Percentiles rank a stretch among this genome's conserved stretches.
Evolutionary conservation across 2,113 vertebrate species (phyloP).

Genomic region (Rhea americana): DNA sequence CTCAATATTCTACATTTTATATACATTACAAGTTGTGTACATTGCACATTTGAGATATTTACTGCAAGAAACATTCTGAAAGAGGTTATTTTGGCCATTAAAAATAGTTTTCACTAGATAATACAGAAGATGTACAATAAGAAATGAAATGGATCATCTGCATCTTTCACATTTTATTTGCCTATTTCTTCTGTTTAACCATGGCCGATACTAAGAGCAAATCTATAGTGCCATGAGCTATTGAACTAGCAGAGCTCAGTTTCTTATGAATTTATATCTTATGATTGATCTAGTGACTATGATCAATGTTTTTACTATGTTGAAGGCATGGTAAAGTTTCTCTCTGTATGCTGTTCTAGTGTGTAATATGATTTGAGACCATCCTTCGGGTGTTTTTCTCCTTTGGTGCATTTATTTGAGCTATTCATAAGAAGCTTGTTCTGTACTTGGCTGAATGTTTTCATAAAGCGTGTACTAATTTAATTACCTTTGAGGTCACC

Average conservation of each 20-base stretch:
- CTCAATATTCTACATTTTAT: neutral
- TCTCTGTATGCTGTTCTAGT: neutral
- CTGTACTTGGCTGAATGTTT: slow-evolving; percentile 50
- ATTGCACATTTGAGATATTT: neutral
- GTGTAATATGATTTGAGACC: neutral
- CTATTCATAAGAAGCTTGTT: slow-evolving; percentile 6
- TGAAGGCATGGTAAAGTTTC: neutral
- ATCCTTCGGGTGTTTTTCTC: neutral
- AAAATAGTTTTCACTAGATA: neutral
- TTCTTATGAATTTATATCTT: neutral
- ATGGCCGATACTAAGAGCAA: neutral
- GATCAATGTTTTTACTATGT: neutral
- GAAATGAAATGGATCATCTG: neutral
- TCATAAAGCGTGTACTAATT: neutral
- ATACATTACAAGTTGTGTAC: neutral
- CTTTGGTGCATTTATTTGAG: neutral
- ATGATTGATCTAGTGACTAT: neutral
- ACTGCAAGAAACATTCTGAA: neutral
- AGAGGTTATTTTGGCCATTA: neutral
- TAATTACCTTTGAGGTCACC: neutral
- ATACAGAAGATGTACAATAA: neutral
- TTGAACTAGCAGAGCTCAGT: neutral
- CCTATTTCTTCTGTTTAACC: neutral
- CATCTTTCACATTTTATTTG: neutral
- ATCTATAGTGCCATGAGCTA: neutral